Conservation (phyloP, 1,140 invertebrate genomes). For the Diachasmimorpha longicaudata region DNA sequence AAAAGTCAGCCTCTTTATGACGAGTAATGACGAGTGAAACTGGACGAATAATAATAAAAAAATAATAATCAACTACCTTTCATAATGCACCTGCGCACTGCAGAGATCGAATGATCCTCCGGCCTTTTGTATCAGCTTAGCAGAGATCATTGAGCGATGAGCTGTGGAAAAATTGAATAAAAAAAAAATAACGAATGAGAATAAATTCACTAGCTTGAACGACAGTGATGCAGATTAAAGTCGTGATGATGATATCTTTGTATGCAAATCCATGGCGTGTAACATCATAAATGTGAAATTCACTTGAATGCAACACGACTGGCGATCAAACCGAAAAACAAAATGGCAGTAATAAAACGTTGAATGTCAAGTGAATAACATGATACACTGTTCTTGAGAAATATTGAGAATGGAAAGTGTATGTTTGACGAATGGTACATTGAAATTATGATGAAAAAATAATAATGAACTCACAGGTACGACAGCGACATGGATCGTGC, state of each 20-base stretch:
- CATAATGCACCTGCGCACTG: constrained; percentile 79
- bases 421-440: not conserved
- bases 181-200: constrained; percentile 12
- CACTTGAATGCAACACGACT: not conserved
- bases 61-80: constrained; percentile 67
- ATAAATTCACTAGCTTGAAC: not conserved
- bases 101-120: constrained; percentile 72
- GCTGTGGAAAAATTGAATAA: constrained; percentile 47
- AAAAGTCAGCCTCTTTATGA: too few relatives aligned
- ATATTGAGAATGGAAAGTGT: constrained; percentile 17
- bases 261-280: not conserved
- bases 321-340: not conserved
- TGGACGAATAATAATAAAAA: not conserved
- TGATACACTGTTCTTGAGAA: constrained; percentile 3
- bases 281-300: not conserved
- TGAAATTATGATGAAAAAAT: not conserved
- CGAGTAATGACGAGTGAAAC: not conserved
- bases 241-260: constrained; percentile 10
- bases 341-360: not conserved
- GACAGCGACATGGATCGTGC: constrained; percentile 94
- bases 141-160: constrained; percentile 65
- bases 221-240: constrained; percentile 8
- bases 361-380: constrained; percentile 1
- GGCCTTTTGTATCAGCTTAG: constrained; percentile 67
- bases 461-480: constrained; percentile 60